phyloP scores from a whole-genome alignment of 2,797 vertebrate genomes.

The Syncerus caffer region DNA sequence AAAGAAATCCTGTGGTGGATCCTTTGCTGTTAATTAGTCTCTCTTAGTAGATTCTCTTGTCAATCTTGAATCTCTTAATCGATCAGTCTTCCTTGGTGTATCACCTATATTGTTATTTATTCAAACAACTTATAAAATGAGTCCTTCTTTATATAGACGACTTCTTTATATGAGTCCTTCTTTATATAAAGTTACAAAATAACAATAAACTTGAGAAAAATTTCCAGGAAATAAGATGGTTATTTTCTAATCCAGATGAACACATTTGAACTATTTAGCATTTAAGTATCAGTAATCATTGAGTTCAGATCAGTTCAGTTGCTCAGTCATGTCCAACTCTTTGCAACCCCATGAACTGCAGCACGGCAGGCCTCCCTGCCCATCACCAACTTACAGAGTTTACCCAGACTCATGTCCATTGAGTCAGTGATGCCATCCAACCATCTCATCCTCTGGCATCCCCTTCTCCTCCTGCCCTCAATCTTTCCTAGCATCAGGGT shows the following conservation, averaged over 20 bases:
- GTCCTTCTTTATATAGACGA: neutral
- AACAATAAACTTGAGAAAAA: neutral
- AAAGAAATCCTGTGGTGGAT: neutral
- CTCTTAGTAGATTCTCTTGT: neutral
- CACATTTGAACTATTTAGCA: neutral
- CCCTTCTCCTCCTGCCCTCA: neutral
- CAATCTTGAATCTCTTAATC: neutral
- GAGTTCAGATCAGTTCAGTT: neutral
- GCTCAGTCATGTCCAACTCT: neutral
- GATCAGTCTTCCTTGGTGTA: neutral
- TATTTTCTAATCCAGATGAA: slow-evolving; percentile 4
- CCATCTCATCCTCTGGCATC: neutral
- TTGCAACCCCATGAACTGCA: neutral
- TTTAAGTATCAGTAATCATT: neutral
- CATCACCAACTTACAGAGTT: neutral
- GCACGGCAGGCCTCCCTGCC: neutral
- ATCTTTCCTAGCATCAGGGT: neutral
- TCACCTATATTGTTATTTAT: neutral
- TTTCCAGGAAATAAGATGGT: neutral
- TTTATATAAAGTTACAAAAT: neutral
- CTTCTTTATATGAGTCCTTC: no score
- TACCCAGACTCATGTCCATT: neutral
- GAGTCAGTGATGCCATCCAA: neutral
- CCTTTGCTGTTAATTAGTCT: neutral
- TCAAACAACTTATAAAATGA: neutral